Evolutionary conservation across 2,113 vertebrate genomes (phyloP).

Genomic region (Calidris pugnax): DNA sequence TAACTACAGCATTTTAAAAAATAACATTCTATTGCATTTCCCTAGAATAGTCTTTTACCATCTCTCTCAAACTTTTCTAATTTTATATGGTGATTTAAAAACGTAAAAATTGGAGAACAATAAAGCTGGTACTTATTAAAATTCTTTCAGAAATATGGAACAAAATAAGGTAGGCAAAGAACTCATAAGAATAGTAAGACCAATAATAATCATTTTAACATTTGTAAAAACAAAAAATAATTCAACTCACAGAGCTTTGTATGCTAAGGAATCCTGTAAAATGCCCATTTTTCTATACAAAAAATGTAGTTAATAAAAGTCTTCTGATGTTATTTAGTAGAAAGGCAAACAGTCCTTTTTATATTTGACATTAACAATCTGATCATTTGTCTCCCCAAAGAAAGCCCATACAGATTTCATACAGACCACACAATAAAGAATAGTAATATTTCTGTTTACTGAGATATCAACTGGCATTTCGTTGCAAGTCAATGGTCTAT

Average conservation of each 20-base stretch:
- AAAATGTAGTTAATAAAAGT: conserved; percentile 61
- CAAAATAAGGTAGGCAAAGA: background rate
- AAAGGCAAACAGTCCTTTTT: conserved; percentile 75
- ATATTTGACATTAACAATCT: conserved; percentile 92
- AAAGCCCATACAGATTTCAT: conserved; percentile 82
- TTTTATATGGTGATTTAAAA: background rate
- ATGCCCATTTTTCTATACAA: conserved; percentile 2
- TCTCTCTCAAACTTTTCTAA: background rate
- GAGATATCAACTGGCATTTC: conserved; percentile 92
- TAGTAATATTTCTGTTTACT: conserved; percentile 92
- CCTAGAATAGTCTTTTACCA: background rate
- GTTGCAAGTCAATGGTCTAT: conserved; percentile 81
- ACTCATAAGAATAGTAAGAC: background rate
- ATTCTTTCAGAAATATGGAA: background rate
- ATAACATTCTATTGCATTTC: background rate
- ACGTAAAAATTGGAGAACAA: background rate
- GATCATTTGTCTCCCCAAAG: conserved; percentile 85
- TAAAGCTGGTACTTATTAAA: background rate
- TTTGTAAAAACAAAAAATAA: background rate
- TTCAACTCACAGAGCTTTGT: background rate
- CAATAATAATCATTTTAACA: background rate
- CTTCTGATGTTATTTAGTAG: conserved; percentile 66
- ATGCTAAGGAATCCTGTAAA: conserved; percentile 14
- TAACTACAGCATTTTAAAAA: background rate
- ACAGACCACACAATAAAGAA: conserved; percentile 85